Percentiles rank a stretch among this genome's conserved stretches.
Conservation (phyloP, 2,797 vertebrate species). For the Micropoecilia bifurca region DNA sequence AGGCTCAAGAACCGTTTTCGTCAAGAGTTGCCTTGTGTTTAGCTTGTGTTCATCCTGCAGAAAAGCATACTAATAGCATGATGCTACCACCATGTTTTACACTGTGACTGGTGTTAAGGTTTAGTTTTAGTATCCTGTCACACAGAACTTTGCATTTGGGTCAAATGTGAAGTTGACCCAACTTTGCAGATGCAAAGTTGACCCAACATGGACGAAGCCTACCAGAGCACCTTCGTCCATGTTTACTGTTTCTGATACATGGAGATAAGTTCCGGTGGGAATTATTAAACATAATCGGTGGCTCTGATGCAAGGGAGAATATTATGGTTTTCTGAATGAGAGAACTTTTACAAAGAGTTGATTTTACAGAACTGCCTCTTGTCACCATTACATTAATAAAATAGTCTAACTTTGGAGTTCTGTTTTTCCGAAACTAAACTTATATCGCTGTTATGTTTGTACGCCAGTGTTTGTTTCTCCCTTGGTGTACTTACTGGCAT, state of each 20-base stretch:
- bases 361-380: constrained; percentile 42
- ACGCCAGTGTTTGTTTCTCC: constrained; percentile 30
- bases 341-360: constrained; percentile 42
- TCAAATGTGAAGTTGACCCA: no score
- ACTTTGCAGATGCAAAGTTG: no score
- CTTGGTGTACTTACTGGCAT: constrained; percentile 44
- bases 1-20: not conserved
- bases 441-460: constrained; percentile 9
- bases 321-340: constrained; percentile 44
- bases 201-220: no score
- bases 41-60: not conserved
- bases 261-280: not conserved
- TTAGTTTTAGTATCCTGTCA: not conserved
- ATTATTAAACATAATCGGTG: constrained; percentile 36
- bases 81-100: not conserved
- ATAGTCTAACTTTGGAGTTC: constrained; percentile 18
- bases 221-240: not conserved
- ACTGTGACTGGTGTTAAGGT: not conserved
- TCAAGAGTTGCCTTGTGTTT: not conserved
- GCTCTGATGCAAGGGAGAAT: constrained; percentile 53
- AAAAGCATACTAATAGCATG: not conserved
- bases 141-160: not conserved
- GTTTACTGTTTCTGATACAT: not conserved
- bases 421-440: constrained; percentile 25
- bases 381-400: constrained; percentile 20